Evolutionary conservation across 2,113 vertebrate species (phyloP).

Genomic region (Cololabis saira): DNA sequence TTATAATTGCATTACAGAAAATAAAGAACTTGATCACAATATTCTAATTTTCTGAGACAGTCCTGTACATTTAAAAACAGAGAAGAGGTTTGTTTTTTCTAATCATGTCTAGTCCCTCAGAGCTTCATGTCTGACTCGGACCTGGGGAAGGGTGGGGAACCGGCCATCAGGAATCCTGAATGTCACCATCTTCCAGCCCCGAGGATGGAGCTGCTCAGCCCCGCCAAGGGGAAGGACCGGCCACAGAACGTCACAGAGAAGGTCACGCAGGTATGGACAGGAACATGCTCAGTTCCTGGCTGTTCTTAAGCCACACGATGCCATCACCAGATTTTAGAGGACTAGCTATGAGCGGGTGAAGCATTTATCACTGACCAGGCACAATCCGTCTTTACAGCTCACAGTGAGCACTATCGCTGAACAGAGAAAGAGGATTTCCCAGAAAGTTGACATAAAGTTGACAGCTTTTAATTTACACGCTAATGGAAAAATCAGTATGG

Average conservation of each 20-base stretch:
- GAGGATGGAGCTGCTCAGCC: constrained; percentile 69
- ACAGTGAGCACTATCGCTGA: not conserved
- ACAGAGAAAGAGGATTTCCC: constrained; percentile 1
- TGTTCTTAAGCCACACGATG: not conserved
- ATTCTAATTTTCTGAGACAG: too few relatives aligned
- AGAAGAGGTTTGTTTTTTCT: not conserved
- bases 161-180: constrained; percentile 40
- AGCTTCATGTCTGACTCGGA: constrained; percentile 66
- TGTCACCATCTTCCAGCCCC: constrained; percentile 33
- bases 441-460: constrained; percentile 11
- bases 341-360: not conserved
- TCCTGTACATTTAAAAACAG: too few relatives aligned
- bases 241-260: constrained; percentile 77
- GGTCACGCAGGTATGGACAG: constrained; percentile 73
- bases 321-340: not conserved
- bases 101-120: constrained; percentile 23
- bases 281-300: constrained; percentile 9
- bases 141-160: constrained; percentile 60
- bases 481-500: constrained; percentile 76
- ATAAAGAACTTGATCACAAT: too few relatives aligned
- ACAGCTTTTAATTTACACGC: constrained; percentile 41
- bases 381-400: not conserved
- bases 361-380: not conserved
- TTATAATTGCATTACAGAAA: too few relatives aligned
- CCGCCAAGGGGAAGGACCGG: constrained; percentile 74